Percentiles rank a stretch among this genome's conserved stretches.
phyloP scores from a whole-genome alignment of 2,888 invertebrate genomes.

The Biston betularia region DNA sequence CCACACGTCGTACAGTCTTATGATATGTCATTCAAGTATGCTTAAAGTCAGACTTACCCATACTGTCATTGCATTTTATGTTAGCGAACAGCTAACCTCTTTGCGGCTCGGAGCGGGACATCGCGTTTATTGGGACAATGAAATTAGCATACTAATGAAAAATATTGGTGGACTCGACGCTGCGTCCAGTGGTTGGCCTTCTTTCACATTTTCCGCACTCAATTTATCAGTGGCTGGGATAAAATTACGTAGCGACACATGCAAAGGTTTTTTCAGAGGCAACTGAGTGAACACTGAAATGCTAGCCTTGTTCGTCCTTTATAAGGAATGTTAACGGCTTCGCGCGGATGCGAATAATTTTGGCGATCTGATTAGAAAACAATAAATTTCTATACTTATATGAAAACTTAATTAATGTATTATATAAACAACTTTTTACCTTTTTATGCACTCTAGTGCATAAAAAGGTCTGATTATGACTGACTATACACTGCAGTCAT shows the following conservation, averaged over 20 bases:
- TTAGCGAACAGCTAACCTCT: conserved; percentile 70
- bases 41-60: conserved; percentile 2
- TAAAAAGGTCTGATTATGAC: too few relatives aligned
- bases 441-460: too few relatives aligned
- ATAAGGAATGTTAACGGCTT: neutral
- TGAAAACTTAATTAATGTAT: too few relatives aligned
- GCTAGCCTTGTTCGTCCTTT: conserved; percentile 7
- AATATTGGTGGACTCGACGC: conserved; percentile 74
- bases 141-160: conserved; percentile 86
- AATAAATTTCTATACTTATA: too few relatives aligned
- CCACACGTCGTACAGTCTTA: too few relatives aligned
- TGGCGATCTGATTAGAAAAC: too few relatives aligned
- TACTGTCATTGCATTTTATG: conserved; percentile 22
- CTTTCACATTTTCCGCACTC: conserved; percentile 53
- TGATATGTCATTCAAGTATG: neutral
- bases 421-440: too few relatives aligned
- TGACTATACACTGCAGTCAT: too few relatives aligned
- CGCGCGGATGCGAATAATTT: neutral
- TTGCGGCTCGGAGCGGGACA: conserved; percentile 69
- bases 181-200: conserved; percentile 49
- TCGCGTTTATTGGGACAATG: conserved; percentile 82
- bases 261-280: conserved; percentile 23
- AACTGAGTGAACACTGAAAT: conserved; percentile 32
- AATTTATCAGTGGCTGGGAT: conserved; percentile 68
- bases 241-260: conserved; percentile 57